phyloP scores from a whole-genome alignment of 2,113 vertebrate genomes.

The Cervus canadensis region DNA sequence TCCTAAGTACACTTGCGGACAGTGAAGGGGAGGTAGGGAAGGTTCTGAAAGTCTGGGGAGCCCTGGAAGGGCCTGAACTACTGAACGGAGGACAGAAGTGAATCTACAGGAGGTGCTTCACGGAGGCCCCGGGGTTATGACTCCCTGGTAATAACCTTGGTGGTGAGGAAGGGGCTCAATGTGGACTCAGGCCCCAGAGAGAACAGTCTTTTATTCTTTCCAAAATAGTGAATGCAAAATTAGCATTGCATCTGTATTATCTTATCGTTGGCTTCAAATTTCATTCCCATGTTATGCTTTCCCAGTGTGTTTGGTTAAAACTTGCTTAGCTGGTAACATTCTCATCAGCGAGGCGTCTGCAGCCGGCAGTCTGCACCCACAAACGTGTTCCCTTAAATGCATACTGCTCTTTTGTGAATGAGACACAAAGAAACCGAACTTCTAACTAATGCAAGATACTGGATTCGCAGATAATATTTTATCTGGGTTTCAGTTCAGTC shows the following conservation, averaged over 20 bases:
- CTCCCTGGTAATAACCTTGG: neutral
- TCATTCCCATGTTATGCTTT: neutral
- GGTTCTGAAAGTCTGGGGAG: neutral
- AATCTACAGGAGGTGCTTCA: fast-evolving
- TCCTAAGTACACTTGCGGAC: neutral
- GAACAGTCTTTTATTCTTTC: neutral
- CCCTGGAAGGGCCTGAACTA: neutral
- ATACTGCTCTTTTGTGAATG: constrained; percentile 57
- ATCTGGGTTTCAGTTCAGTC: constrained; percentile 48
- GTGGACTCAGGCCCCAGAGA: neutral
- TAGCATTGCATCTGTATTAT: neutral
- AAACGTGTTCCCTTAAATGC: neutral
- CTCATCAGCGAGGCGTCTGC: neutral
- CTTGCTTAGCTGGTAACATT: neutral
- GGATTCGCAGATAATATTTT: constrained; percentile 47
- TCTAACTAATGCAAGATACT: constrained; percentile 16
- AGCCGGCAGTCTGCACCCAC: neutral
- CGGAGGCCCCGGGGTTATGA: neutral
- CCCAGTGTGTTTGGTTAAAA: neutral
- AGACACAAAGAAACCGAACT: neutral
- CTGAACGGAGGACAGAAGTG: neutral
- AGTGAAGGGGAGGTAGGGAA: neutral
- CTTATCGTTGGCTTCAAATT: neutral
- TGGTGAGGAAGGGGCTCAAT: too few relatives aligned
- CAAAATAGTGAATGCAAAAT: neutral